Conservation (phyloP, 2,797 vertebrate genomes). For the Lacerta agilis region DNA sequence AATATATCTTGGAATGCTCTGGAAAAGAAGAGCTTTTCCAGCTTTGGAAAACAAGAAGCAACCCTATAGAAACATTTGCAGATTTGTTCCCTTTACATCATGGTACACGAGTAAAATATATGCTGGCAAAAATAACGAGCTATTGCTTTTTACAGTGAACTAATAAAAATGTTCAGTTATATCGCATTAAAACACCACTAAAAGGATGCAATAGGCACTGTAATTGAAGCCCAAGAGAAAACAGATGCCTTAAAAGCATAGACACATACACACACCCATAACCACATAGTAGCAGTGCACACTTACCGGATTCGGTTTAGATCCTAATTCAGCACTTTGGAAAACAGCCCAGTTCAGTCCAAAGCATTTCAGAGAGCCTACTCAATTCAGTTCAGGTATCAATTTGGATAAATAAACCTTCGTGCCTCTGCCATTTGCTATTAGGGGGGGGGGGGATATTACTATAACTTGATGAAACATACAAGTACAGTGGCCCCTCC, state of each 20-base stretch:
- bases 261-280: neutral
- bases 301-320: no score
- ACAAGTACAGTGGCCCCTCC: no score
- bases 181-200: neutral
- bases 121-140: neutral
- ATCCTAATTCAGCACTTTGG: no score
- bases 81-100: neutral
- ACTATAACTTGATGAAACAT: no score
- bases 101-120: neutral
- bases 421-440: no score
- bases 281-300: neutral
- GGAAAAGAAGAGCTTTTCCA: neutral
- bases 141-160: conserved; percentile 9
- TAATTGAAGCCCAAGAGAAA: conserved; percentile 5
- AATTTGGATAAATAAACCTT: no score
- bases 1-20: neutral
- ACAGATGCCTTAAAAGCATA: neutral
- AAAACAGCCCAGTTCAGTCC: no score
- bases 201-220: neutral
- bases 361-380: no score
- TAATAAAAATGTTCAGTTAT: neutral
- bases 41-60: neutral
- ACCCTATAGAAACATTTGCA: neutral
- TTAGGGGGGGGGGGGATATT: no score
- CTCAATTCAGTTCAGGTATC: no score